Evolutionary conservation across 2,888 invertebrate genomes (phyloP).

Genomic region (Ichneumoninae sp.): DNA sequence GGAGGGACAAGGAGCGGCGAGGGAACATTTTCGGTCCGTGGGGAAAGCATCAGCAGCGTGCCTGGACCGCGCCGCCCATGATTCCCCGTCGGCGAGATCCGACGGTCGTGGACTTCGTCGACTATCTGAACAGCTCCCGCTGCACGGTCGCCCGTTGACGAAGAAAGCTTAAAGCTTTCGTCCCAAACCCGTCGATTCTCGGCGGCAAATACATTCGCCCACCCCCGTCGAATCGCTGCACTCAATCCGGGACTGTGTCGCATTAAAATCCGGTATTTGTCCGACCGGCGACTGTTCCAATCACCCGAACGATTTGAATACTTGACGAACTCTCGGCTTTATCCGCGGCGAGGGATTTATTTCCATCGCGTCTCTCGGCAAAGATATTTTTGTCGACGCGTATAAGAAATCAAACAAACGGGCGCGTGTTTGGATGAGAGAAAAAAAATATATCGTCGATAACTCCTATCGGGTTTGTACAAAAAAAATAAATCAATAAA

Average conservation of each 20-base stretch:
- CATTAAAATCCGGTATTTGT: constrained; percentile 24
- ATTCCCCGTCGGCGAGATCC: constrained; percentile 73
- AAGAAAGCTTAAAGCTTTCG: constrained; percentile 23
- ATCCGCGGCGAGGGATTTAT: not conserved
- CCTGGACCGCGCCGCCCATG: constrained; percentile 76
- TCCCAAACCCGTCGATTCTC: not conserved
- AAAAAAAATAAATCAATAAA: not conserved
- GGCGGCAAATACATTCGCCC: not conserved
- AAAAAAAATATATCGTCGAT: not conserved
- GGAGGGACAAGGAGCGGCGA: constrained; percentile 65
- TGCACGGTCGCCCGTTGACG: constrained; percentile 67
- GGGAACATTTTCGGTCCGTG: constrained; percentile 64
- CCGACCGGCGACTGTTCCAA: constrained; percentile 29
- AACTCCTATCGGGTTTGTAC: not conserved
- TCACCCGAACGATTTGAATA: constrained; percentile 52
- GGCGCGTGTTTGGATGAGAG: not conserved
- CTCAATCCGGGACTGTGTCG: not conserved
- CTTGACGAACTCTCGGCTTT: constrained; percentile 50
- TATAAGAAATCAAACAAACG: not conserved
- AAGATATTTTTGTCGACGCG: not conserved
- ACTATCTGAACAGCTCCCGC: constrained; percentile 73
- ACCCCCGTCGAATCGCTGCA: constrained; percentile 20
- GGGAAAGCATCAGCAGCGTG: constrained; percentile 73
- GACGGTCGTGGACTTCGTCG: constrained; percentile 77
- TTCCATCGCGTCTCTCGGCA: not conserved